Conservation (phyloP, 2,888 invertebrate genomes). For the Drosophila cracens region DNA sequence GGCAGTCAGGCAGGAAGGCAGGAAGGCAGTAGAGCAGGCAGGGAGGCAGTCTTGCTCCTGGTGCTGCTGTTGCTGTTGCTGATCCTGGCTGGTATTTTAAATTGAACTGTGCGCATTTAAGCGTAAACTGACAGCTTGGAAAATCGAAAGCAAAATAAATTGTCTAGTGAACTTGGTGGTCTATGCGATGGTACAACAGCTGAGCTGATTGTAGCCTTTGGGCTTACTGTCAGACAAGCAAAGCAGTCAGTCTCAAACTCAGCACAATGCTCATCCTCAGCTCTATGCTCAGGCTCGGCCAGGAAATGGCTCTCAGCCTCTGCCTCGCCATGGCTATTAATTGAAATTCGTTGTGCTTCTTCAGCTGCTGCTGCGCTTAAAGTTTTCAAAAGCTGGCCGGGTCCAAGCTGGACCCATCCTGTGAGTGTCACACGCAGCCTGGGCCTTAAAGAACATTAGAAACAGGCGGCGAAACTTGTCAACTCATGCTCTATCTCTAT, state of each 20-base stretch:
- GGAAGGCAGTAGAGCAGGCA: background rate
- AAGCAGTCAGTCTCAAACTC: constrained; percentile 14
- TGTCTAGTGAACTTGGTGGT: constrained; percentile 80
- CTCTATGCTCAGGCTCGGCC: constrained; percentile 18
- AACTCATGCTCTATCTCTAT: constrained; percentile 21
- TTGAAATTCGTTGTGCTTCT: constrained; percentile 76
- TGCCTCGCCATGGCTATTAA: constrained; percentile 69
- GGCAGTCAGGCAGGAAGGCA: constrained; percentile 4
- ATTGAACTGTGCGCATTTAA: constrained; percentile 81
- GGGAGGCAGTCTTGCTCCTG: constrained; percentile 10
- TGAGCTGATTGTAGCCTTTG: constrained; percentile 77
- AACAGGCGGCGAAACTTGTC: constrained; percentile 76
- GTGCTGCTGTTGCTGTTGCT: constrained; percentile 19
- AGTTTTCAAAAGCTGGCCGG: constrained; percentile 65
- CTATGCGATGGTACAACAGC: constrained; percentile 67
- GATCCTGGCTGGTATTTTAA: constrained; percentile 60
- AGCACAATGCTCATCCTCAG: background rate
- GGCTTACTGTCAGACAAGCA: constrained; percentile 75
- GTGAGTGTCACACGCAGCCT: constrained; percentile 55
- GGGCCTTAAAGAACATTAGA: constrained; percentile 76
- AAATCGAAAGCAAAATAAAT: constrained; percentile 81
- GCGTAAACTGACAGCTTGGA: constrained; percentile 81
- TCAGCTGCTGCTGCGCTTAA: constrained; percentile 39
- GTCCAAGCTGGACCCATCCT: constrained; percentile 26
- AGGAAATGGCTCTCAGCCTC: constrained; percentile 53